Percentiles rank a stretch among this genome's conserved stretches.
phyloP scores from a whole-genome alignment of 2,888 invertebrate genomes.

The Scelioninae gen. 2 region DNA sequence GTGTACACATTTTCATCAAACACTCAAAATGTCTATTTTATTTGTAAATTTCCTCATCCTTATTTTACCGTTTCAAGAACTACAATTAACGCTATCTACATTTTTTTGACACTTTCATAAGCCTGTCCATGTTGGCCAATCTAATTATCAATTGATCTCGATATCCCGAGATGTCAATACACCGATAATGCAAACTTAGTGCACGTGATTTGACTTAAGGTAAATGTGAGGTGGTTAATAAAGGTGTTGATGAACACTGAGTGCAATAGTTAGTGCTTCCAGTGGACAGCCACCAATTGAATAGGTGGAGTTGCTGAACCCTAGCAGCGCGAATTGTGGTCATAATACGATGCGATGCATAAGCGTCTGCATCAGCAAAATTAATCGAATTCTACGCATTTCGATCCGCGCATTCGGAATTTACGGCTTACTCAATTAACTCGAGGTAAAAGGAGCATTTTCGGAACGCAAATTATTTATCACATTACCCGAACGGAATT shows the following conservation, averaged over 20 bases:
- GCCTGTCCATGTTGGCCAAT: slow-evolving; percentile 8
- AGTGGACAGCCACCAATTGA: slow-evolving; percentile 44
- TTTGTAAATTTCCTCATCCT: too few relatives aligned
- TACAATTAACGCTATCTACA: too few relatives aligned
- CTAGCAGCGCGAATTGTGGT: slow-evolving; percentile 51
- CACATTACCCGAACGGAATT: too few relatives aligned
- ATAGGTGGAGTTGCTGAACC: slow-evolving; percentile 41
- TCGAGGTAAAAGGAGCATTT: slow-evolving; percentile 32
- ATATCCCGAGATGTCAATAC: slow-evolving; percentile 6
- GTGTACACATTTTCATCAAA: too few relatives aligned
- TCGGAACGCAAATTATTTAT: slow-evolving; percentile 40
- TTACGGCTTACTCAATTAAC: slow-evolving; percentile 54
- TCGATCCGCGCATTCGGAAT: slow-evolving; percentile 52
- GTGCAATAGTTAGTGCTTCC: slow-evolving; percentile 23
- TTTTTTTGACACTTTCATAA: too few relatives aligned
- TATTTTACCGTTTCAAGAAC: too few relatives aligned
- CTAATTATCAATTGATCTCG: slow-evolving; percentile 25
- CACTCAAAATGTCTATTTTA: too few relatives aligned
- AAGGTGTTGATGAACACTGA: slow-evolving; percentile 51
- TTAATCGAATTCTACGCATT: slow-evolving; percentile 59
- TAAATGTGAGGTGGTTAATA: slow-evolving; percentile 46
- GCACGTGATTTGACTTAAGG: slow-evolving; percentile 42
- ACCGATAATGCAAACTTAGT: slow-evolving; percentile 22
- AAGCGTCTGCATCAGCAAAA: slow-evolving; percentile 55
- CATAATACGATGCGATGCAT: slow-evolving; percentile 55